Evolutionary conservation across 1,140 invertebrate genomes (phyloP), one percentile per base, ranked within the genome.

Genomic region (Drosophila azteca): DNA sequence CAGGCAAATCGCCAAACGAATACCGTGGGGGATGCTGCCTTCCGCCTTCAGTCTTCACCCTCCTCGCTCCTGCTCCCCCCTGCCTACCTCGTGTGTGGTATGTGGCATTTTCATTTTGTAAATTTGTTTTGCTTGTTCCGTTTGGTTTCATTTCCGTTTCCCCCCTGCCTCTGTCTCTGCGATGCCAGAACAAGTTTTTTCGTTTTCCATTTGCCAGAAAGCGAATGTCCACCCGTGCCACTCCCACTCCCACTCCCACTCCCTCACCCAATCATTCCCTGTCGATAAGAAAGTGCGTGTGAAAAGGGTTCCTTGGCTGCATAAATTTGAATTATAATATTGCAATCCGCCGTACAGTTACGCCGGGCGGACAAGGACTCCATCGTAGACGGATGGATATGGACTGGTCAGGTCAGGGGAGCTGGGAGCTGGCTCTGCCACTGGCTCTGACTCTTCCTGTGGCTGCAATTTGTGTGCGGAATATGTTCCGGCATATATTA

Each of bases 401-500:
- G 57, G 63, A 64, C 58, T 77, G 75, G 53, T 63, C 80, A 77
- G 76, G 58, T 15, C 52, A 51, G 39, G 8, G 31, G 17, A 20
- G 8, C n/a, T n/a, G n/a, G n/a, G n/a, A n/a, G n/a, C n/a, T n/a
- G n/a, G n/a, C 29, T 2, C 31, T 31, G 31, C 52, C 75, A 71
- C 22, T 24, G 22, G 22, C 22, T 26, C 24, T 26, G 24, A 0
- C 24, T 26, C 24, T 4, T 4, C 0, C 24, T 26, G 4, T 50
- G 72, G 57, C 62, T 84, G 88, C 88, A 90, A 90, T 90, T 90
- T 90, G 88, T 90, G 88, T 90, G 71, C 82, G 70, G 88, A 88
- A 90, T 90, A 90, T 90, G 88, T 81, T 90, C 71, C 72, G 79
- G 88, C 82, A 90, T 90, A 90, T 90, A 90, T 90, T 90, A 90